Conservation (phyloP, 2,888 invertebrate species). For the Philereme transversata region DNA sequence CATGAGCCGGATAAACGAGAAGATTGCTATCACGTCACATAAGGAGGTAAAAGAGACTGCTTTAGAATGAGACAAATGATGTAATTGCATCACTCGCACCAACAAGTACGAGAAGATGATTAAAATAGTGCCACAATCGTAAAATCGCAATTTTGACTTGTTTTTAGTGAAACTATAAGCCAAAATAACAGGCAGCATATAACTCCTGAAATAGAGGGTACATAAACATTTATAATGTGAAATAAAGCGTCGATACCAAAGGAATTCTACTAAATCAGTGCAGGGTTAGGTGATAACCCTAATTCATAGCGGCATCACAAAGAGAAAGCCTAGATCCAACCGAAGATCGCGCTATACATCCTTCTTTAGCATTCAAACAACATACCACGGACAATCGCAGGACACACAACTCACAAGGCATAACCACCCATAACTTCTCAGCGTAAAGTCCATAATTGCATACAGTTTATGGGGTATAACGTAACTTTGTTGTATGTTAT, state of each 20-base stretch:
- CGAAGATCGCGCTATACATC: slow-evolving; percentile 44
- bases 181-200: too few species aligned
- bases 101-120: too few species aligned
- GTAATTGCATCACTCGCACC: too few species aligned
- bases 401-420: slow-evolving; percentile 25
- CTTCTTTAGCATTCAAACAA: slow-evolving; percentile 32
- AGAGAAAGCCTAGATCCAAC: slow-evolving; percentile 41
- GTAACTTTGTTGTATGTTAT: slow-evolving; percentile 42
- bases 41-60: too few species aligned
- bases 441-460: slow-evolving; percentile 29
- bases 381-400: slow-evolving; percentile 28
- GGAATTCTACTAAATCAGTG: slow-evolving; percentile 21
- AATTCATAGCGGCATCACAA: slow-evolving; percentile 42
- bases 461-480: slow-evolving; percentile 44
- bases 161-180: too few species aligned
- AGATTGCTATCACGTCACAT: too few species aligned
- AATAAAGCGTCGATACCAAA: slow-evolving; percentile 3
- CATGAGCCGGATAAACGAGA: too few species aligned
- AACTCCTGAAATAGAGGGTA: neutral
- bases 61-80: too few species aligned
- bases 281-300: slow-evolving; percentile 34
- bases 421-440: slow-evolving; percentile 27
- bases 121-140: too few species aligned
- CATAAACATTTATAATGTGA: slow-evolving; percentile 1
- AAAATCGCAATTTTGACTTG: too few species aligned